Evolutionary conservation across 2,797 vertebrate genomes (phyloP).

Genomic region (Aphelocoma californica): DNA sequence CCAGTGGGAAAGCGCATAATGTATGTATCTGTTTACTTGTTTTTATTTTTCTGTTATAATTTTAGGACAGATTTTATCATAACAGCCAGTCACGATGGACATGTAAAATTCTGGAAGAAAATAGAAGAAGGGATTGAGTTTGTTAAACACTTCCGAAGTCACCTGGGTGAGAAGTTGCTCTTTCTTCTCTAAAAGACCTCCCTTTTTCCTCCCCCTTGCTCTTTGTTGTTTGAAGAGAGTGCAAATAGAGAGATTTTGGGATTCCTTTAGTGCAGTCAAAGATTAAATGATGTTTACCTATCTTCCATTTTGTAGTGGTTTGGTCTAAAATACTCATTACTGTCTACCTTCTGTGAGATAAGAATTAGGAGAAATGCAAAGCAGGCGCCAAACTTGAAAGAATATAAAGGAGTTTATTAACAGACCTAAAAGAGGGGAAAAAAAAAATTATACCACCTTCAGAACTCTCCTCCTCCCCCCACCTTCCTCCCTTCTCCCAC

Average conservation of each 20-base stretch:
- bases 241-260: background rate
- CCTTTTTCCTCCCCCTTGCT: background rate
- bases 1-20: background rate
- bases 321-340: no score
- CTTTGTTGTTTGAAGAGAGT: background rate
- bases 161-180: slow-evolving; percentile 79
- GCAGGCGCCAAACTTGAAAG: no score
- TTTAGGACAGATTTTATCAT: slow-evolving; percentile 94
- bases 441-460: no score
- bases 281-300: rapidly evolving
- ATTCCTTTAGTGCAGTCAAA: background rate
- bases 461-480: no score
- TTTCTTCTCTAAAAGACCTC: background rate
- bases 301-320: background rate
- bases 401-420: no score
- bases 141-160: slow-evolving; percentile 97
- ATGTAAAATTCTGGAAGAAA: slow-evolving; percentile 99
- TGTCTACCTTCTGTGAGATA: no score
- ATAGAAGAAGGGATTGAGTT: slow-evolving; percentile 96
- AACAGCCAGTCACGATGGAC: slow-evolving; percentile 96
- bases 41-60: background rate
- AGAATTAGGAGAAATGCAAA: no score
- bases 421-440: no score
- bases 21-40: background rate
- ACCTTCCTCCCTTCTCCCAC: no score